Evolutionary conservation across 2,888 invertebrate genomes (phyloP).

Genomic region (Schizotus pectinicornis): DNA sequence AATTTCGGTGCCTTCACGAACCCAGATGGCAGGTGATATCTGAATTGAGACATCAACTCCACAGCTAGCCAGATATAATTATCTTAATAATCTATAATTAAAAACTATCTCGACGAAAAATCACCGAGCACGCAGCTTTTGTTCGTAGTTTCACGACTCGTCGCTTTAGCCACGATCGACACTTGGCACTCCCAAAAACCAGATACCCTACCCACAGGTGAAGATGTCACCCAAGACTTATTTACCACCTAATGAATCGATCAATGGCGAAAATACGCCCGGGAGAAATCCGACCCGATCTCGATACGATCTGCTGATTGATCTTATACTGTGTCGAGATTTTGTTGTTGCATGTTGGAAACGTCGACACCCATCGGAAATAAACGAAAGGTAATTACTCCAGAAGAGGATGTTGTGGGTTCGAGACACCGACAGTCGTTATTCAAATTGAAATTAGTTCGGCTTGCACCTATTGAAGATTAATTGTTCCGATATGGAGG

Average conservation of each 20-base stretch:
- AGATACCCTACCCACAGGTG: too few species aligned
- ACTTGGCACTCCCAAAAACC: background rate
- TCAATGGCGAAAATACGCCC: background rate
- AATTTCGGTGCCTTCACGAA: constrained; percentile 46
- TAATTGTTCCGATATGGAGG: constrained; percentile 13
- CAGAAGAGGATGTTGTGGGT: background rate
- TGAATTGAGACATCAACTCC: constrained; percentile 48
- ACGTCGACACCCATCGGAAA: constrained; percentile 14
- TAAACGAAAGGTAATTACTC: constrained; percentile 20
- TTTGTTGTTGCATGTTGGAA: constrained; percentile 6
- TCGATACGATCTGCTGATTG: constrained; percentile 13
- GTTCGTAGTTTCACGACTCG: constrained; percentile 13
- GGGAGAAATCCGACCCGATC: constrained; percentile 2
- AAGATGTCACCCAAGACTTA: too few species aligned
- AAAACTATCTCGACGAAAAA: constrained; percentile 44
- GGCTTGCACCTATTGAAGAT: constrained; percentile 23
- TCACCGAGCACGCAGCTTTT: constrained; percentile 30
- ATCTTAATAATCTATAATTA: constrained; percentile 50
- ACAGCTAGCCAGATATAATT: constrained; percentile 42
- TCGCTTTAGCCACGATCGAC: constrained; percentile 7
- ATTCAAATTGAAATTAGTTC: constrained; percentile 26
- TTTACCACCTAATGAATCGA: background rate
- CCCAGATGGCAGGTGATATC: constrained; percentile 44
- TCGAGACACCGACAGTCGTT: background rate
- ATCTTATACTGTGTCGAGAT: constrained; percentile 3